phyloP scores from a whole-genome alignment of 2,113 vertebrate genomes.

The Pipa parva region DNA sequence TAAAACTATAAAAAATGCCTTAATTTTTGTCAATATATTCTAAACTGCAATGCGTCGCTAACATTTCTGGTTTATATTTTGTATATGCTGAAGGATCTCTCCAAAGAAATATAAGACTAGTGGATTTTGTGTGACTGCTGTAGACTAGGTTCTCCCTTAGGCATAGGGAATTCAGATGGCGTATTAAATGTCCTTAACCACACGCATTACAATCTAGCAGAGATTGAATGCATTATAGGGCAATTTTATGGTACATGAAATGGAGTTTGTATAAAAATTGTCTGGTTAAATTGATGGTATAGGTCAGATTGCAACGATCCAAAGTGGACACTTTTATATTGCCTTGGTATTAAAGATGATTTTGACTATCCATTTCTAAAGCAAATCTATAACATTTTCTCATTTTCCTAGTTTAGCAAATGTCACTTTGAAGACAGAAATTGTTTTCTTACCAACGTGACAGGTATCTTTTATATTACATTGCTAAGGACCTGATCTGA shows the following conservation, averaged over 20 bases:
- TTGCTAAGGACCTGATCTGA: conserved; percentile 38
- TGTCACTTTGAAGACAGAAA: conserved; percentile 42
- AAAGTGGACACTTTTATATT: conserved; percentile 22
- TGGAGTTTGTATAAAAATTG: conserved; percentile 36
- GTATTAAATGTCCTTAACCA: conserved; percentile 20
- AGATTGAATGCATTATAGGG: conserved; percentile 38
- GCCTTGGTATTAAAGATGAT: conserved; percentile 19
- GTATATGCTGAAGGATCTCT: too few relatives aligned
- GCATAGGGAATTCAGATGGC: conserved; percentile 9
- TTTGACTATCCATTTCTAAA: conserved; percentile 40
- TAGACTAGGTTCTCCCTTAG: background rate
- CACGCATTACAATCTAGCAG: conserved; percentile 22
- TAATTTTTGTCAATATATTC: too few relatives aligned
- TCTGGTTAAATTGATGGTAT: conserved; percentile 39
- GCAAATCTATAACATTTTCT: conserved; percentile 18
- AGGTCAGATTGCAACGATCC: conserved; percentile 39
- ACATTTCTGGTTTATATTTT: too few relatives aligned
- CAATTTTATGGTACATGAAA: conserved; percentile 42
- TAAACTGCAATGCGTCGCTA: too few relatives aligned
- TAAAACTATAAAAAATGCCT: too few relatives aligned
- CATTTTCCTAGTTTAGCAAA: conserved; percentile 40
- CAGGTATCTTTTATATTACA: conserved; percentile 40
- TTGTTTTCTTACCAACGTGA: conserved; percentile 48
- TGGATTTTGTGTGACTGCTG: too few relatives aligned
- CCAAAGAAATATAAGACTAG: too few relatives aligned